Evolutionary conservation across 2,888 invertebrate genomes (phyloP), one percentile per base, ranked within the genome.

Genomic region (Orthonevra nobilis): DNA sequence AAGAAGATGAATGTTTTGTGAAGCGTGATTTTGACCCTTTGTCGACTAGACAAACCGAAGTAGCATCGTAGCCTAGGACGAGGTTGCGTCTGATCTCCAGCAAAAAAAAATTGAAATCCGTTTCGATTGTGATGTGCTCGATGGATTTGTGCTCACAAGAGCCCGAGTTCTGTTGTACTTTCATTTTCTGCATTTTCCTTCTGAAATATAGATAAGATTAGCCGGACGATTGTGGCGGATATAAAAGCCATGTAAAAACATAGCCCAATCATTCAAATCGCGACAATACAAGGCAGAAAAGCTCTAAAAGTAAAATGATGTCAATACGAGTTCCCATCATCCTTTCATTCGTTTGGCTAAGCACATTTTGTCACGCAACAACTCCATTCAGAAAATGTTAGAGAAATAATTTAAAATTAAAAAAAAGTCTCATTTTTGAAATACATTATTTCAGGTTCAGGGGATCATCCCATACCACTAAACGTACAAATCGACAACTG

Each of bases 401-500:
- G 50, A 9, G 12, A 15, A 50, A 54, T 58, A 30, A 3, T 2
- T n/a, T 52, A 0, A 20, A 48, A 0, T 34, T 36, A 38, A 5
- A 17, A 38, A 10, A 2, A 15, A 14, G 10, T 12, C 23, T n/a
- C 23, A 23, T 23, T 23, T 23, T n/a, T 4, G 5, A 23, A 23
- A 5, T 4, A 5, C 23, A 23, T 15, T 34, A 69, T 28, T 14
- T 3, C 17, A 87, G 87, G 86, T 66, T 60, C 81, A 10, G 79
- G 81, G 23, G 73, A 73, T 5, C 54, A 58, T 23, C 82, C 84
- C 0, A 19, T 83, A 23, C 86, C 87, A 0, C 28, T 87, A 23
- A 79, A 63, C 61, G 87, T 87, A 2, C 84, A 84, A 82, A 82
- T 87, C 6, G 81, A 86, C 17, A 66, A 83, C 0, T 87, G 86